Percentiles rank a stretch among this genome's conserved stretches.
Conservation (phyloP, 2,797 vertebrate species). For the Mormyrops boulengeri region DNA sequence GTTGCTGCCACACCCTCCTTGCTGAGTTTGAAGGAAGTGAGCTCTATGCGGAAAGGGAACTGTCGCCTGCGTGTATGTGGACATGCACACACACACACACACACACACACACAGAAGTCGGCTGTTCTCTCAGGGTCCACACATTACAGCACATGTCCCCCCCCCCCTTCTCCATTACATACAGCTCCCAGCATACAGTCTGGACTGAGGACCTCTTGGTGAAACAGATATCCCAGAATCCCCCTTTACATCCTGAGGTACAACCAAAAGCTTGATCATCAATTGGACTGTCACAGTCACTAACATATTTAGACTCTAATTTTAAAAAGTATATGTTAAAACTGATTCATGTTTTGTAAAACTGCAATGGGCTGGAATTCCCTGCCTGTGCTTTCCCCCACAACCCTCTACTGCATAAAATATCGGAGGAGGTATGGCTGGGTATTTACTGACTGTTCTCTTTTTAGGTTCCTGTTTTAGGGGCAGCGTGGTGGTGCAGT, state of each 20-base stretch:
- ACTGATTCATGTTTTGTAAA: neutral
- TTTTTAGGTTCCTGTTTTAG: neutral
- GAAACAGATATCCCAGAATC: neutral
- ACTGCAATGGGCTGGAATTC: neutral
- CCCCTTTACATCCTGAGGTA: neutral
- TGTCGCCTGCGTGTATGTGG: constrained; percentile 14
- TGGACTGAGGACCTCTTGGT: neutral
- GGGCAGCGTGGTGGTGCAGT: too few relatives aligned
- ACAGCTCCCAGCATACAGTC: neutral
- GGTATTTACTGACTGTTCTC: neutral
- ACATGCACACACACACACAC: neutral
- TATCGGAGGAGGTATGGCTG: neutral
- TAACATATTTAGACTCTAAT: neutral
- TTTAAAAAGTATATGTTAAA: neutral
- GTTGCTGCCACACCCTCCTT: constrained; percentile 31
- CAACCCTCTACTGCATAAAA: neutral
- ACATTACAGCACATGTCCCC: neutral
- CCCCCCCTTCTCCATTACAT: neutral
- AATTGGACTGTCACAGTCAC: neutral
- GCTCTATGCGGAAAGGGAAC: constrained; percentile 34
- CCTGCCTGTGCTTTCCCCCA: neutral
- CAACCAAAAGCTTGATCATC: neutral
- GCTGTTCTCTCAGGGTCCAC: neutral
- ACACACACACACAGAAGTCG: constrained; percentile 17
- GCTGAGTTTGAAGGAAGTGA: constrained; percentile 36